phyloP scores from a whole-genome alignment of 2,888 invertebrate species.

The Pseudoips prasinana region DNA sequence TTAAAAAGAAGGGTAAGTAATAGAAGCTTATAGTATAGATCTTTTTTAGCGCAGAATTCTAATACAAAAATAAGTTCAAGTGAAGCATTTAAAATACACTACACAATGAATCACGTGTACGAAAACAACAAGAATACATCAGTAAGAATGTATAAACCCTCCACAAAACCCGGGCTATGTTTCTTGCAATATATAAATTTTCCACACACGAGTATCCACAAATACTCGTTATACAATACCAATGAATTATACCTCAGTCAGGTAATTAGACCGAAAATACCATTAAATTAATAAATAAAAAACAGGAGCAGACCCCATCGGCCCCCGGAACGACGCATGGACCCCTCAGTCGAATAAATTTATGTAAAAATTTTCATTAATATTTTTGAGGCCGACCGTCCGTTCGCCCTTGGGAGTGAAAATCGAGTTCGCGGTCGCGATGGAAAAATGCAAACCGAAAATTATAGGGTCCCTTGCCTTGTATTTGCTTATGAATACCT shows the following conservation, averaged over 20 bases:
- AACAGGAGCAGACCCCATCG: slow-evolving; percentile 73
- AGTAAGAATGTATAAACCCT: too few species aligned
- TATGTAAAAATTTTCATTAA: slow-evolving; percentile 83
- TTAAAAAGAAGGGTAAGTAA: too few species aligned
- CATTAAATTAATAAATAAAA: slow-evolving; percentile 83
- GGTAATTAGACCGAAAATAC: slow-evolving; percentile 82
- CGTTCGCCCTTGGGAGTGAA: slow-evolving; percentile 77
- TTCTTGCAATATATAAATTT: neutral
- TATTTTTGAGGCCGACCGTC: slow-evolving; percentile 80
- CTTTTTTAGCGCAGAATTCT: too few species aligned
- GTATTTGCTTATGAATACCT: slow-evolving; percentile 80
- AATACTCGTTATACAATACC: slow-evolving; percentile 63
- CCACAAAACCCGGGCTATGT: too few species aligned
- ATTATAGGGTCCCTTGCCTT: slow-evolving; percentile 79
- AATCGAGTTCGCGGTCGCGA: slow-evolving; percentile 81
- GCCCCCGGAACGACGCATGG: slow-evolving; percentile 62
- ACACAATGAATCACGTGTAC: too few species aligned
- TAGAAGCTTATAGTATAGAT: too few species aligned
- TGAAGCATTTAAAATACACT: too few species aligned
- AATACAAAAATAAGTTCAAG: too few species aligned
- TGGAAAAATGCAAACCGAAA: slow-evolving; percentile 82
- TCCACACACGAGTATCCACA: slow-evolving; percentile 57
- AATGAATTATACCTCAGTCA: slow-evolving; percentile 79
- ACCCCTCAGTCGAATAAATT: slow-evolving; percentile 80
- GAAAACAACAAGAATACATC: too few species aligned